phyloP scores from a whole-genome alignment of 2,888 invertebrate genomes.

The Drosophila nigricruria region DNA sequence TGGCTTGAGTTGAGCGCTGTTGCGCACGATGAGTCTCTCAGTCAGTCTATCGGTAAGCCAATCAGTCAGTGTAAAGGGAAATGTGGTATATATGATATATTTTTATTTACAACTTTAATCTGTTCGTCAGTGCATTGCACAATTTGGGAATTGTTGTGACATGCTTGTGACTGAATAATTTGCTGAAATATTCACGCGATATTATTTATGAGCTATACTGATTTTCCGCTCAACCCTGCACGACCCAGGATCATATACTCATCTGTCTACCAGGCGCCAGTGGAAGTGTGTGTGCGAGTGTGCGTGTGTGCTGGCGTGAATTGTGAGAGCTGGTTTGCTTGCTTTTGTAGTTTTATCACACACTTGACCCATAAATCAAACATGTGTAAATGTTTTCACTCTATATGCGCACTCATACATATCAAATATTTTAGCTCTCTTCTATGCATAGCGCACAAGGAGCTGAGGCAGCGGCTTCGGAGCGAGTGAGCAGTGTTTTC shows the following conservation, averaged over 20 bases:
- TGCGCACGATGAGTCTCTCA: neutral
- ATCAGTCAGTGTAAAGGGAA: neutral
- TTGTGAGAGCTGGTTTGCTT: conserved; percentile 31
- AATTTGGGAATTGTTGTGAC: conserved; percentile 39
- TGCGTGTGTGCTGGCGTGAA: neutral
- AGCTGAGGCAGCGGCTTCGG: conserved; percentile 28
- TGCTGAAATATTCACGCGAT: conserved; percentile 60
- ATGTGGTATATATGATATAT: neutral
- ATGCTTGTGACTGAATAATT: conserved; percentile 69
- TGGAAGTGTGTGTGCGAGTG: conserved; percentile 6
- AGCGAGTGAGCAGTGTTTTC: conserved; percentile 26
- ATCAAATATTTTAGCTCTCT: conserved; percentile 70
- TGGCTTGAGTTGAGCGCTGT: neutral
- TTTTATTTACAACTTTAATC: neutral
- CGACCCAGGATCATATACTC: conserved; percentile 19
- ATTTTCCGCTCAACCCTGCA: conserved; percentile 35
- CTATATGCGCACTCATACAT: conserved; percentile 77
- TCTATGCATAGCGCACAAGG: conserved; percentile 57
- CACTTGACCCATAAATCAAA: conserved; percentile 80
- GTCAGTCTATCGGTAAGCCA: neutral
- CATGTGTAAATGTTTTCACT: conserved; percentile 80
- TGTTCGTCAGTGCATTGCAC: neutral
- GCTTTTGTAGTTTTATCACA: conserved; percentile 80
- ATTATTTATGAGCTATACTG: conserved; percentile 77
- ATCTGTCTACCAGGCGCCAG: conserved; percentile 31